Percentiles rank a stretch among this genome's conserved stretches.
These are phyloP conservation scores for Rhingia rostrata DNA, from an alignment of 2,888 invertebrate species.

Conservation along the genomic window DNA sequence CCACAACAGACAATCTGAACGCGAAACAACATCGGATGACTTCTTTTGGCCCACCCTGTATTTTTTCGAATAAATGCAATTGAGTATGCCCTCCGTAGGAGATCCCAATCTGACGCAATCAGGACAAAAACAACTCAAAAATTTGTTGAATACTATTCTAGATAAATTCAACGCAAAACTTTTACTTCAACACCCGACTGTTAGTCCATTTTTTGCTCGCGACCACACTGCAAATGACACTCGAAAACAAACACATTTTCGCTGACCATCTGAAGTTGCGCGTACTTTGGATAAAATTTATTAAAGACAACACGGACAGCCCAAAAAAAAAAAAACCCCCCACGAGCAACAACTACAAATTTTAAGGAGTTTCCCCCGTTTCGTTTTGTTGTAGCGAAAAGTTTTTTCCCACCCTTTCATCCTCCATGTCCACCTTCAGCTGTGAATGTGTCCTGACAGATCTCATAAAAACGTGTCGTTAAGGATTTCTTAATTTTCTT, in stretches of 20 bases:
- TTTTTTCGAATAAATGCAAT: too few species aligned
- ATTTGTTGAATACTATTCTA: too few species aligned
- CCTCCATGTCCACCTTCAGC: slow-evolving; percentile 40
- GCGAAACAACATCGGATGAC: too few species aligned
- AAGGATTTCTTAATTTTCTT: slow-evolving; percentile 75
- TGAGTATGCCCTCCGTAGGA: too few species aligned
- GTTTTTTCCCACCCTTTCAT: slow-evolving; percentile 31
- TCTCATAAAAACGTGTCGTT: slow-evolving; percentile 74
- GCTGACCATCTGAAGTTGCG: slow-evolving; percentile 36
- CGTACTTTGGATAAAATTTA: slow-evolving; percentile 1
- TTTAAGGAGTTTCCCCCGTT: slow-evolving; percentile 24
- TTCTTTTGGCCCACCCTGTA: too few species aligned
- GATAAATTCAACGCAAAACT: too few species aligned
- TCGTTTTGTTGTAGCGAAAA: slow-evolving; percentile 38
- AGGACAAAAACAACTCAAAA: too few species aligned
- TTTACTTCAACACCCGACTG: too few species aligned
- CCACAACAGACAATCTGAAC: too few species aligned
- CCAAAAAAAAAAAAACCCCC: slow-evolving; percentile 2
- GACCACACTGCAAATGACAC: slow-evolving; percentile 39
- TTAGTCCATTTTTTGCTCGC: neutral
- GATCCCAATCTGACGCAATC: too few species aligned
- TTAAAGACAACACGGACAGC: neutral
- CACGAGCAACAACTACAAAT: slow-evolving; percentile 12
- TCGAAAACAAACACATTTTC: slow-evolving; percentile 28
- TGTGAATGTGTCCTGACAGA: slow-evolving; percentile 57